phyloP scores from a whole-genome alignment of 2,113 vertebrate genomes.

The Rhabdornis inornatus region DNA sequence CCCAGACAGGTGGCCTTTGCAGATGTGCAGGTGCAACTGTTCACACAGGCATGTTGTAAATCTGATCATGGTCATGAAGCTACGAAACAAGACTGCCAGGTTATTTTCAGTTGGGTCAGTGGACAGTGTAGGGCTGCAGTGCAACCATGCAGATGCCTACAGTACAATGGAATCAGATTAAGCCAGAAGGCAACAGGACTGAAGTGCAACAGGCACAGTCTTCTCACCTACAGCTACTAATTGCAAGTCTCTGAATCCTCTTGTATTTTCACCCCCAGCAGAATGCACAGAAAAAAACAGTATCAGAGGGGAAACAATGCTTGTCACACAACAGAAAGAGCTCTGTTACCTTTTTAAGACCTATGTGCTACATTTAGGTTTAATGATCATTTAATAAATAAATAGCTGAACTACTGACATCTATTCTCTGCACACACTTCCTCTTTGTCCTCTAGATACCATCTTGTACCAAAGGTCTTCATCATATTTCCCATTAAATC shows the following conservation, averaged over 20 bases:
- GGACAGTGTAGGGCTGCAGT: not conserved
- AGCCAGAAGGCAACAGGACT: not conserved
- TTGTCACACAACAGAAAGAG: not conserved
- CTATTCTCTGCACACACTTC: not conserved
- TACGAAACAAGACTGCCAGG: not conserved
- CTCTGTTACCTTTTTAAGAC: not conserved
- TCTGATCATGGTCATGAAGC: not conserved
- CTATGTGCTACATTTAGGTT: not conserved
- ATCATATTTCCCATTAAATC: not conserved
- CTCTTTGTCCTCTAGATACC: not conserved
- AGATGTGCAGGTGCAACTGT: not conserved
- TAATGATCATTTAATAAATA: not conserved
- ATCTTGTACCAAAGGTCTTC: not conserved
- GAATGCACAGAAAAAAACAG: not conserved
- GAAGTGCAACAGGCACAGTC: not conserved
- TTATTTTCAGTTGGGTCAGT: not conserved
- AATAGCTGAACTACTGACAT: not conserved
- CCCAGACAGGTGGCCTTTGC: not conserved
- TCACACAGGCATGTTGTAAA: not conserved
- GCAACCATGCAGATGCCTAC: rapidly evolving
- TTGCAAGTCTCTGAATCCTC: not conserved
- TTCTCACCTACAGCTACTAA: not conserved
- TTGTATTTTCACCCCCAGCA: not conserved
- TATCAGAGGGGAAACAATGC: not conserved
- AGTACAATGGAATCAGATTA: not conserved